phyloP scores from a whole-genome alignment of 2,797 vertebrate species.

The Gymnodraco acuticeps region DNA sequence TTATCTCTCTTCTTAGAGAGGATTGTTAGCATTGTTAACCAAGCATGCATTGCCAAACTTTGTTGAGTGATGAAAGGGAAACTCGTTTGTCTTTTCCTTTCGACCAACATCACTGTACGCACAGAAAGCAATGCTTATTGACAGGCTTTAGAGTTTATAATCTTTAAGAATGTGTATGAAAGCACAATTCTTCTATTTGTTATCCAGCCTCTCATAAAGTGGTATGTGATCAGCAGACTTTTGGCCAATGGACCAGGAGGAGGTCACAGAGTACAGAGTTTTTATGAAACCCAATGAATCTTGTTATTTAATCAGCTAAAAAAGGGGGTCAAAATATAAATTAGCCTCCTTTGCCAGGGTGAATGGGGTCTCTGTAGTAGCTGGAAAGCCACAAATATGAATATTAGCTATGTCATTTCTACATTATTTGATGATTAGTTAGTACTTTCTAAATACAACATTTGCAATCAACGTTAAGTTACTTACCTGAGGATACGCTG shows the following conservation, averaged over 20 bases:
- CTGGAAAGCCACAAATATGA: too few species aligned
- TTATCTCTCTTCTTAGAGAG: slow-evolving; percentile 3
- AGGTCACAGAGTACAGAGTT: slow-evolving; percentile 6
- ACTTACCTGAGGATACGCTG: too few species aligned
- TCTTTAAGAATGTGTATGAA: slow-evolving; percentile 17
- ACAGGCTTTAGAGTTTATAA: not conserved
- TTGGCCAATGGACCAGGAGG: slow-evolving; percentile 19
- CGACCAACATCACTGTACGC: not conserved
- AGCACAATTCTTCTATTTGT: slow-evolving; percentile 14
- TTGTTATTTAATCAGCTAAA: slow-evolving; percentile 10
- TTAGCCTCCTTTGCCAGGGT: not conserved
- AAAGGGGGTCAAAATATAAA: too few species aligned
- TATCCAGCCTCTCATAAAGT: slow-evolving; percentile 18
- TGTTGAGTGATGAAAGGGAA: slow-evolving; percentile 14
- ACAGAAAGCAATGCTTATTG: slow-evolving; percentile 2
- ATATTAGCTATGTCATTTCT: too few species aligned
- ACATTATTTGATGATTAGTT: too few species aligned
- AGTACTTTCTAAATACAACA: too few species aligned
- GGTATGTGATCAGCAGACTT: slow-evolving; percentile 18
- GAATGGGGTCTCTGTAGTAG: too few species aligned
- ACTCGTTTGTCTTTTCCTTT: slow-evolving; percentile 21
- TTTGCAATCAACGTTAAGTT: too few species aligned
- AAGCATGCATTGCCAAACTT: not conserved
- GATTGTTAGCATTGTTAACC: slow-evolving; percentile 15
- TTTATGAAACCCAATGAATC: slow-evolving; percentile 12